These are phyloP conservation scores for Drosophila ananassae DNA, from an alignment of 1,140 invertebrate species.

Conservation along the genomic window DNA sequence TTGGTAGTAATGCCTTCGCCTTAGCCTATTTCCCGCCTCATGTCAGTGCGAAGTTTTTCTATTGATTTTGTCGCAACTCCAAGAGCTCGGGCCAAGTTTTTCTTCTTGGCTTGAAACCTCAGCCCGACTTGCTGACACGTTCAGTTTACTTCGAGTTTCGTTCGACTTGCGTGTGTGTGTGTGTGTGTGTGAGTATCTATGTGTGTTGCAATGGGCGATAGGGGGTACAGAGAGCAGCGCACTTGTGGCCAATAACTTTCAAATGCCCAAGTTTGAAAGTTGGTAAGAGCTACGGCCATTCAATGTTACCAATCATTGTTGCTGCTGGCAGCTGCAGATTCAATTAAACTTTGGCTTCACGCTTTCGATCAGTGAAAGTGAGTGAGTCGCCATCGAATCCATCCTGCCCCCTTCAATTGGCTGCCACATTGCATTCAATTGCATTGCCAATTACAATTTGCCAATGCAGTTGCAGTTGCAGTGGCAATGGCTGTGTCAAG, in stretches of 20 bases:
- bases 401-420: constrained; percentile 28
- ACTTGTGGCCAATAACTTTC: constrained; percentile 74
- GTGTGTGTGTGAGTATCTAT: constrained; percentile 8
- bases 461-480: constrained; percentile 21
- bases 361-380: constrained; percentile 79
- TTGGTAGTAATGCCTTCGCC: constrained; percentile 10
- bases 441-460: constrained; percentile 28
- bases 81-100: constrained; percentile 41
- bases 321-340: constrained; percentile 56
- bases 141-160: constrained; percentile 46
- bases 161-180: constrained; percentile 2
- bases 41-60: constrained; percentile 52
- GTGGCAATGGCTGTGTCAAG: constrained; percentile 59
- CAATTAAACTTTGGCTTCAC: constrained; percentile 79
- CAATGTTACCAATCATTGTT: constrained; percentile 72
- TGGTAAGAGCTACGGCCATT: constrained; percentile 56
- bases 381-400: constrained; percentile 28
- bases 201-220: constrained; percentile 15
- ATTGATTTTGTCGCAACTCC: constrained; percentile 71
- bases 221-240: constrained; percentile 29
- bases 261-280: constrained; percentile 78
- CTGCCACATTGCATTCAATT: constrained; percentile 51
- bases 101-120: constrained; percentile 21
- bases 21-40: constrained; percentile 2
- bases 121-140: constrained; percentile 52